Base-by-base conservation (phyloP, 2,888 invertebrate genomes). In the Drosophila eohydei region DNA sequence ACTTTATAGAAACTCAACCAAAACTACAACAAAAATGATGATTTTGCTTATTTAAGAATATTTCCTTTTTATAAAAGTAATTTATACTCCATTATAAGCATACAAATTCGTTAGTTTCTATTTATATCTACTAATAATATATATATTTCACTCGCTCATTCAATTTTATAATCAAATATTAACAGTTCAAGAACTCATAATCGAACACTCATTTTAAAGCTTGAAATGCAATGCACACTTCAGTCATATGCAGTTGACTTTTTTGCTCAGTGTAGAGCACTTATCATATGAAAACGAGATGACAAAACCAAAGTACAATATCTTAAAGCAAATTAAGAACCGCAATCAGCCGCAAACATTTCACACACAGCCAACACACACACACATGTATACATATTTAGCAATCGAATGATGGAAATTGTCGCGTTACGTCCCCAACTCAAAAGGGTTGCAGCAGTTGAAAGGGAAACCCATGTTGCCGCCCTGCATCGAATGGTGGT, bases 301-400 rank as follows among this genome's bases (percentile, higher is more conserved):
- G 58, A 58, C 60, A 43, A 71, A 55, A 48, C 36, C 43, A 60
- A 59, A 50, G 51, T 41, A 63, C 67, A 77, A 61, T 67, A 52
- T 50, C 82, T 81, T 83, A 63, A 80, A 84, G 74, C 79, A 80
- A 83, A 83, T 83, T 83, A 83, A 85, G 85, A 68, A 70, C 83
- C 85, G 83, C 85, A 83, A 83, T 84, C 83, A 83, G 79, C 83
- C 85, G 74, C 85, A 83, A 83, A 84, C 77, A 82, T 74, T 79
- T 81, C 71, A 69, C 71, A 65, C 40, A 38, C 26, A 46, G 9
- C 5, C 52, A n/a, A 36, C 14, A 14, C 46, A 30, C 57, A 69
- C 30, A 12, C 12, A 55, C 16, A 6, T 50, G 48, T 48, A 16
- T 48, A 52, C 46, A 69, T 50, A 64, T 46, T 61, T 38, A 36